Percentiles rank a stretch among this genome's conserved stretches.
phyloP scores from a whole-genome alignment of 2,113 vertebrate species.

The Nycticorax nycticorax region DNA sequence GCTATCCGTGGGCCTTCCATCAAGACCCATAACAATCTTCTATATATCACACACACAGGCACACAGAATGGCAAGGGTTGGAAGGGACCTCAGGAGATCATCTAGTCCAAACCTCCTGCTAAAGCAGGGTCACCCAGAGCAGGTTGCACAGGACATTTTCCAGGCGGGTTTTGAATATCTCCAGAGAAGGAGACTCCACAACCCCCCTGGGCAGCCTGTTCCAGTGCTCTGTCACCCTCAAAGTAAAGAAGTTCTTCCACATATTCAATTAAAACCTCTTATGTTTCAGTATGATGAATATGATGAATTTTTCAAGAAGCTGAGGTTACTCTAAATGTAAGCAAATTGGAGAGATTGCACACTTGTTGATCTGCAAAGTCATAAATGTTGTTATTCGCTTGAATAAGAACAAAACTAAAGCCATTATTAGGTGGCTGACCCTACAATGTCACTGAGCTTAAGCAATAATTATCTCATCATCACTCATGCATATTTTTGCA shows the following conservation, averaged over 20 bases:
- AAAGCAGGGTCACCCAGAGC: too few relatives aligned
- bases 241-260: too few relatives aligned
- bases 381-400: neutral
- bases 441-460: neutral
- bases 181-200: too few relatives aligned
- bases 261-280: too few relatives aligned
- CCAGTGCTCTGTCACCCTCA: too few relatives aligned
- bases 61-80: too few relatives aligned
- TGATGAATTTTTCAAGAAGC: neutral
- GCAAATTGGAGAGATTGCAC: neutral
- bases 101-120: too few relatives aligned
- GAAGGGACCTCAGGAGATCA: too few relatives aligned
- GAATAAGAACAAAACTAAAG: neutral
- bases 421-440: neutral
- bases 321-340: neutral
- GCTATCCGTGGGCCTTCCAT: rapidly evolving
- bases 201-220: too few relatives aligned
- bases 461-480: neutral
- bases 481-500: neutral
- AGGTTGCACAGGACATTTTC: too few relatives aligned
- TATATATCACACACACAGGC: neutral
- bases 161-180: too few relatives aligned
- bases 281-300: too few relatives aligned
- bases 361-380: neutral
- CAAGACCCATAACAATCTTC: neutral